Evolutionary conservation across 2,113 vertebrate species (phyloP).

Genomic region (Eolophus roseicapilla): DNA sequence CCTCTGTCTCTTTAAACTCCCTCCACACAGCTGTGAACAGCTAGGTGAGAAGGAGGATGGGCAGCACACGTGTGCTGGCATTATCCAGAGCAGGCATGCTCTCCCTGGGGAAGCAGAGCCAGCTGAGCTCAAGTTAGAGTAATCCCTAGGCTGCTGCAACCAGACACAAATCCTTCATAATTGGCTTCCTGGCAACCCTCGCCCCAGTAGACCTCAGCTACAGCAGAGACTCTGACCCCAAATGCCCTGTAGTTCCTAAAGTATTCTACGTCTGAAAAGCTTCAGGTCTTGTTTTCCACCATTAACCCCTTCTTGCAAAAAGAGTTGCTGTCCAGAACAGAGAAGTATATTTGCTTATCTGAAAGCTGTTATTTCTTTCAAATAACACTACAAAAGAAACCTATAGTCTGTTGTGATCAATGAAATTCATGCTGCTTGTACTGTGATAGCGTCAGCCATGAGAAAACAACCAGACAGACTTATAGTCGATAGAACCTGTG

Average conservation of each 20-base stretch:
- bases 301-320: not conserved
- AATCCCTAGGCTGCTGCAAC: slow-evolving; percentile 30
- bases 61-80: not conserved
- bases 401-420: not conserved
- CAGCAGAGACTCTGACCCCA: not conserved
- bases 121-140: slow-evolving; percentile 40
- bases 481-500: not conserved
- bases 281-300: not conserved
- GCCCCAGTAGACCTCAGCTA: not conserved
- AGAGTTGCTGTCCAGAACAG: not conserved
- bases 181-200: not conserved
- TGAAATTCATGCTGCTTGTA: not conserved
- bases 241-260: not conserved
- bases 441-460: not conserved
- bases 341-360: not conserved
- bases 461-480: not conserved
- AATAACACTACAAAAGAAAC: not conserved
- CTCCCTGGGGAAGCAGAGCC: slow-evolving; percentile 20
- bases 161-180: slow-evolving; percentile 28
- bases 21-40: not conserved
- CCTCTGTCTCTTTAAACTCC: not conserved
- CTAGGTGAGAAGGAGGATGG: slow-evolving; percentile 8
- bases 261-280: not conserved
- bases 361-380: not conserved
- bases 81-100: not conserved